A percentile compares a stretch with the other conserved stretches of the same genome.
These are phyloP conservation scores for Adrianichthys oophorus DNA, from an alignment of 2,797 vertebrate species.

Conservation along the genomic window DNA sequence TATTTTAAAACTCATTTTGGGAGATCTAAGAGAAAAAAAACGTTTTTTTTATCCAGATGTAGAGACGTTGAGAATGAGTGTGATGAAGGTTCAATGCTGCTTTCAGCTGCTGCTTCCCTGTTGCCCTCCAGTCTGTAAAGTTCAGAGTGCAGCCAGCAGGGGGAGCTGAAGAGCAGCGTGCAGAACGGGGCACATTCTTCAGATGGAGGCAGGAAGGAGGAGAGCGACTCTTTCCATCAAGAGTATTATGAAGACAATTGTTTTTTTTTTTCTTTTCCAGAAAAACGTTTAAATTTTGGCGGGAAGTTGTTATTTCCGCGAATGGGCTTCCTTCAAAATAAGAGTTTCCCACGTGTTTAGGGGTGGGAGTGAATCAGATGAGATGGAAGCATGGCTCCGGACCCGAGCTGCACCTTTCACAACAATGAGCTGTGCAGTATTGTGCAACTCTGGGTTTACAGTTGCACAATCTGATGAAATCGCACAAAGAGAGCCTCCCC, in stretches of 20 bases:
- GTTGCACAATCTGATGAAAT: conserved; percentile 79
- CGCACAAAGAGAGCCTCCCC: conserved; percentile 63
- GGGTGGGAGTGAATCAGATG: too few relatives aligned
- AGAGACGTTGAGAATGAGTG: too few relatives aligned
- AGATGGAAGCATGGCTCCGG: too few relatives aligned
- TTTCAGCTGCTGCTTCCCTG: not conserved
- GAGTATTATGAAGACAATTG: conserved; percentile 11
- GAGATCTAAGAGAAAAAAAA: too few relatives aligned
- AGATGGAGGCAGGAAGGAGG: not conserved
- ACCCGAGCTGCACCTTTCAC: too few relatives aligned
- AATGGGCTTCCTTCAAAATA: too few relatives aligned
- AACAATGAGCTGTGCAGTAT: conserved; percentile 2
- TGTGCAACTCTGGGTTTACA: conserved; percentile 59
- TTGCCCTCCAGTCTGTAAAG: not conserved
- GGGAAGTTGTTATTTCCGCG: too few relatives aligned
- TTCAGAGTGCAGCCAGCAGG: conserved; percentile 45
- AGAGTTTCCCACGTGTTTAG: too few relatives aligned
- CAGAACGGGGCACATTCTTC: not conserved
- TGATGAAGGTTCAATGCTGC: too few relatives aligned
- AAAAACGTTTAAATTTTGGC: too few relatives aligned
- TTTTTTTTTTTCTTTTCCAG: not conserved
- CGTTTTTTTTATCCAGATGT: too few relatives aligned
- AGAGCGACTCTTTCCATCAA: conserved; percentile 8
- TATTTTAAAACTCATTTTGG: too few relatives aligned
- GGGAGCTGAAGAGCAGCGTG: conserved; percentile 38